Base-by-base conservation (phyloP, 53 echinoderm and acorn worm genomes). In the Patiria pectinifera region DNA sequence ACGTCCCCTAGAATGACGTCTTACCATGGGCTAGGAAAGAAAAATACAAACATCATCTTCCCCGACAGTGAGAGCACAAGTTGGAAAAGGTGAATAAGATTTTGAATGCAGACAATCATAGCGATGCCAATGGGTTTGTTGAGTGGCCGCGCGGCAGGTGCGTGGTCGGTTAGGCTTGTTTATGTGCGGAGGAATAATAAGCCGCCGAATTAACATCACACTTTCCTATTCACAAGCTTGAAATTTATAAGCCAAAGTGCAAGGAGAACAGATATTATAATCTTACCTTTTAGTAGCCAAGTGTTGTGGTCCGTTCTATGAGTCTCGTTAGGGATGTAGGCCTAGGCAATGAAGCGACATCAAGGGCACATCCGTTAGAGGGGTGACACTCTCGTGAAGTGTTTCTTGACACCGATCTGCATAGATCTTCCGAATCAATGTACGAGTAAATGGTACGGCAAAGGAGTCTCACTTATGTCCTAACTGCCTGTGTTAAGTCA, bases 371-470 rank as follows among this genome's bases (percentile, higher is more conserved):
- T 63, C 62, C 16, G 48, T 66, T 44, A 43, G 16, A 19, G 84
- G 44, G 62, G 84, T 25, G 44, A 44, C 71, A 46, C 72, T 43
- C 86, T 86, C 71, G 23, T 48, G 23, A 11, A 10, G 46, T 69
- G 35, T 35, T 35, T 35, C 70, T 86, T 70, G 26, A n/a, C 70
- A 71, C 10, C 71, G 70, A 48, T 86, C 71, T 48, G 86, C 72
- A n/a, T 71, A 45, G 75, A 75, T 53, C 76, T 49, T 75, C 74
- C 87, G 87, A 87, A 75, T 76, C 72, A 76, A 59, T 87, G 76
- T 87, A 76, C 87, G 76, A 87, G 76, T 87, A 45, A 11, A 8
- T 46, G 75, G 25, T 48, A 53, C 87, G 75, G 35, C 35, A 35
- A 35, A 35, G 35, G 35, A 47, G 75, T 59, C 49, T 13, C 75